Evolutionary conservation across 2,797 vertebrate species (phyloP), one percentile per base, ranked within the genome.

Genomic region (Periparus ater): DNA sequence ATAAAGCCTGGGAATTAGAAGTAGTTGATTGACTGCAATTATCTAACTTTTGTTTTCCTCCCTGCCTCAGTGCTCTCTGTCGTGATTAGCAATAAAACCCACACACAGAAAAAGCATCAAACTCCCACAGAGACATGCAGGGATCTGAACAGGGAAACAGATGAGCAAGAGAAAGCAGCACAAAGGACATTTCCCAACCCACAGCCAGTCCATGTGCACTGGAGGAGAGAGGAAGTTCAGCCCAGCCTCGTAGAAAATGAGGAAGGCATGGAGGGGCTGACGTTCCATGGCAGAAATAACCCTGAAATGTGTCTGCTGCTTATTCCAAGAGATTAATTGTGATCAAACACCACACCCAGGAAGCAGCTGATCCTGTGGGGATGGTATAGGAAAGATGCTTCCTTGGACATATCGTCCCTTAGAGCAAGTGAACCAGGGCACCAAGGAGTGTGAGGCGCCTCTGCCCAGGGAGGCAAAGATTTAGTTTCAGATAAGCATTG

Each of bases 21-120:
- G 55, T 17, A 66, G 18, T 32, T 84, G 67, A 85, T 4, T 63
- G 90, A 91, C 47, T 94, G 70, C 30, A 91, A 42, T 60, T 67
- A 86, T 42, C 66, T 53, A 89, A 90, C 47, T 85, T 44, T 48
- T 8, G 76, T 77, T 80, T 67, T 44, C 55, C 72, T 88, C 60
- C 11, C 34, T 89, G 53, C 82, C 84, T 73, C 72, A 50, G 17
- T 42, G 61, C 53, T 88, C 79, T 88, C 68, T 82, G 65, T 21
- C 68, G 79, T 60, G 79, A 93, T 85, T 42, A 75, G 85, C 76
- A 86, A 81, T 78, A 93, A 94, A 96, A 88, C 65, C 80, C 79
- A 68, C 83, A 85, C 0, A 2, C 73, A 91, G 58, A 80, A 91
- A 76, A 77, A 78, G 76, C 66, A 81, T 47, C 38, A 8, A 45